phyloP scores from a whole-genome alignment of 2,113 vertebrate genomes.

The Cairina moschata region DNA sequence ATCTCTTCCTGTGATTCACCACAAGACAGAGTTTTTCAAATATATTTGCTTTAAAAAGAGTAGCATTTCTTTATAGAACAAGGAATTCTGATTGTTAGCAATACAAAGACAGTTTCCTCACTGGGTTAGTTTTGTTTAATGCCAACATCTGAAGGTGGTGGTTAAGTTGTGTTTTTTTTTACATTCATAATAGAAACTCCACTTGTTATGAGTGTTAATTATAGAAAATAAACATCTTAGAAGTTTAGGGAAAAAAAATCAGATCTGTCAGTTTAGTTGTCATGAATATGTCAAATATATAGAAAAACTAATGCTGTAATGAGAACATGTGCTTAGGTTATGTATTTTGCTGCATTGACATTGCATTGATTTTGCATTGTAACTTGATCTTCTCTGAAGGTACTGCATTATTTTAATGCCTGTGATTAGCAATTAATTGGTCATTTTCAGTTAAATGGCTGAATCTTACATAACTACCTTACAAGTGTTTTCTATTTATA shows the following conservation, averaged over 20 bases:
- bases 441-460: background rate
- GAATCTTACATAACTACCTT: background rate
- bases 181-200: background rate
- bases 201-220: background rate
- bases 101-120: background rate
- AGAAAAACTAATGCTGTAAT: background rate
- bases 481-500: background rate
- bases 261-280: background rate
- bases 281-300: background rate
- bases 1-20: background rate
- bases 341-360: background rate
- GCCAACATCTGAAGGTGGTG: background rate
- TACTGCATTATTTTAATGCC: background rate
- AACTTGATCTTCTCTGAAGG: background rate
- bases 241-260: background rate
- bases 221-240: background rate
- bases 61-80: background rate
- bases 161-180: background rate
- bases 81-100: background rate
- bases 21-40: background rate
- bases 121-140: background rate
- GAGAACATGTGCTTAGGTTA: background rate
- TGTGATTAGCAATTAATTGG: background rate
- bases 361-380: background rate
- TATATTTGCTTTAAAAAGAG: background rate